Percentiles rank a stretch among this genome's conserved stretches.
Conservation (phyloP, 53 echinoderm and acorn worm species). For the Hippasteria phrygiana region DNA sequence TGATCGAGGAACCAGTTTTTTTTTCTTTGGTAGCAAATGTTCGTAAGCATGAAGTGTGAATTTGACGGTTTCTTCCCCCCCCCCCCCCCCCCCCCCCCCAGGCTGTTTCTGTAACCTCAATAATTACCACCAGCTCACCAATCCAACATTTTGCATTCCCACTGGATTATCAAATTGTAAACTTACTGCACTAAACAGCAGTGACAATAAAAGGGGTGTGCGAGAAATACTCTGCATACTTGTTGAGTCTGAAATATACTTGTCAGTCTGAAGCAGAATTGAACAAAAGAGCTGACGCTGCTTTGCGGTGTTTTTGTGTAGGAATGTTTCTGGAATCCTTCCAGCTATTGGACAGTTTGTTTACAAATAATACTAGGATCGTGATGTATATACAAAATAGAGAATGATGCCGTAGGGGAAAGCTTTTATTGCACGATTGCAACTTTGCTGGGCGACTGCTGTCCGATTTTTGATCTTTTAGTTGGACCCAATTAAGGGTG, state of each 20-base stretch:
- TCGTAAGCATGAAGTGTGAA: too few relatives aligned
- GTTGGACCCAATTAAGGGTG: too few relatives aligned
- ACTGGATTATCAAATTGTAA: slow-evolving; percentile 25
- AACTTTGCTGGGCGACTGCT: too few relatives aligned
- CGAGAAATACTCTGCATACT: neutral
- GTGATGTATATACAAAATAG: neutral
- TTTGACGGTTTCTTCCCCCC: too few relatives aligned
- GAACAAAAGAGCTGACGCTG: neutral
- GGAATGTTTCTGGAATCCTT: neutral
- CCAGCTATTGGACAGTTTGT: neutral
- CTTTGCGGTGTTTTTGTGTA: neutral
- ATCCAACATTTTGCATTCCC: neutral
- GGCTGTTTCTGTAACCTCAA: neutral
- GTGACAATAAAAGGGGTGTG: neutral
- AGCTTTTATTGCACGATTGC: too few relatives aligned
- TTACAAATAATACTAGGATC: too few relatives aligned
- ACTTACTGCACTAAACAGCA: neutral
- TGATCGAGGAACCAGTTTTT: too few relatives aligned
- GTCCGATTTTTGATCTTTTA: too few relatives aligned
- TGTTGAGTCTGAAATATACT: slow-evolving; percentile 37
- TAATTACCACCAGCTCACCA: neutral
- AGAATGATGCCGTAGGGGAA: too few relatives aligned
- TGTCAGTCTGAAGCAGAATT: neutral
- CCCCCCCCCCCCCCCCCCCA: too few relatives aligned
- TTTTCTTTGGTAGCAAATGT: too few relatives aligned